Percentiles rank a stretch among this genome's conserved stretches.
These are phyloP conservation scores for Sinocyclocheilus grahami DNA, from an alignment of 2,113 vertebrate genomes.

Conservation along the genomic window DNA sequence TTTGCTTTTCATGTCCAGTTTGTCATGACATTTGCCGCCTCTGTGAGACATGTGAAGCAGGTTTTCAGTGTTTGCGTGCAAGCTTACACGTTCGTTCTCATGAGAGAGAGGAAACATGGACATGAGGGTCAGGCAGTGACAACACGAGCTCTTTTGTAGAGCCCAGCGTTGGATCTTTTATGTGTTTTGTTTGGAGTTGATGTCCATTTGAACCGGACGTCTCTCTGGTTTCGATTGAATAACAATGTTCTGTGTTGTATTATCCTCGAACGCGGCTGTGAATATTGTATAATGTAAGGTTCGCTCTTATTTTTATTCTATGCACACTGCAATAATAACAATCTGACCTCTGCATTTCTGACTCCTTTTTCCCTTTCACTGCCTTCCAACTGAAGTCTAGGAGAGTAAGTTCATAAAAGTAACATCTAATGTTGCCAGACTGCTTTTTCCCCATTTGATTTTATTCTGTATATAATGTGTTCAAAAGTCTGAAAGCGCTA, in stretches of 20 bases:
- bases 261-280: neutral
- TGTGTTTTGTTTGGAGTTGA: constrained; percentile 48
- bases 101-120: constrained; percentile 42
- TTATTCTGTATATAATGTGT: neutral
- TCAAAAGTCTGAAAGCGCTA: neutral
- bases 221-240: constrained; percentile 16
- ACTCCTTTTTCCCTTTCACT: constrained; percentile 66
- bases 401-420: constrained; percentile 85
- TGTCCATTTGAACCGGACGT: constrained; percentile 35
- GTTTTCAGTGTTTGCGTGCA: constrained; percentile 13
- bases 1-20: constrained; percentile 7
- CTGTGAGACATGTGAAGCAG: neutral
- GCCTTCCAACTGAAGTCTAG: constrained; percentile 91
- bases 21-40: constrained; percentile 24
- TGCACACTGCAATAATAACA: constrained; percentile 23
- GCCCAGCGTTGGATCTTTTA: constrained; percentile 48
- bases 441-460: neutral
- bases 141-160: constrained; percentile 41
- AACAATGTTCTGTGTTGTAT: constrained; percentile 16
- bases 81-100: constrained; percentile 37
- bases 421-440: constrained; percentile 40
- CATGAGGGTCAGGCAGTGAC: constrained; percentile 30
- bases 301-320: constrained; percentile 29
- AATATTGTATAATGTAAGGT: neutral
- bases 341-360: constrained; percentile 42